Conservation (phyloP, 2,888 invertebrate species). For the Limnephilus auricula region DNA sequence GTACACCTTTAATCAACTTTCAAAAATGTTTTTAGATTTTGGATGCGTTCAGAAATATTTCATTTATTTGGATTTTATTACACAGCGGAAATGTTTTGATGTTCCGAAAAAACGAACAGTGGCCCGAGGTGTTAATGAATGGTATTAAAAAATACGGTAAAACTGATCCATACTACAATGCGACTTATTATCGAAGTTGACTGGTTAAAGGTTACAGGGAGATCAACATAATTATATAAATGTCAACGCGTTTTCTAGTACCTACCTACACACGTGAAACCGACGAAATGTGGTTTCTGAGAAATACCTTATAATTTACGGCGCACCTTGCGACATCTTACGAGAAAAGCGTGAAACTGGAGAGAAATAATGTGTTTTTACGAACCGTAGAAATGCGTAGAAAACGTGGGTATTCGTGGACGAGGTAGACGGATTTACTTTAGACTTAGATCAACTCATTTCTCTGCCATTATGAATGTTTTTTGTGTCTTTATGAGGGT, state of each 20-base stretch:
- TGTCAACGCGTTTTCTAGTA: neutral
- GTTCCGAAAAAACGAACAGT: no score
- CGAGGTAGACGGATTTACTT: neutral
- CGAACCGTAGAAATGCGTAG: neutral
- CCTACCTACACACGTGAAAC: neutral
- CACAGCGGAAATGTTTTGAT: no score
- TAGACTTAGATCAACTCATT: neutral
- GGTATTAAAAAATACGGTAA: neutral
- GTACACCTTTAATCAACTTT: no score
- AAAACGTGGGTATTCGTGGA: neutral
- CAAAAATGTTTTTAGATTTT: no score
- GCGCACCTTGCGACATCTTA: conserved; percentile 9
- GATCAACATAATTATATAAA: neutral
- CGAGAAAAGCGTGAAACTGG: neutral
- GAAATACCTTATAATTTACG: neutral
- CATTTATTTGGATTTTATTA: no score
- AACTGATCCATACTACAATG: neutral
- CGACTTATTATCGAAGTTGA: neutral
- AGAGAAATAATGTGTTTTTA: conserved; percentile 7
- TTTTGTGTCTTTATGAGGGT: neutral
- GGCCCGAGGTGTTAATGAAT: no score
- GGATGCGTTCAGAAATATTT: no score
- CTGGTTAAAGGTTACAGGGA: neutral
- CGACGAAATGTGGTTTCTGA: neutral
- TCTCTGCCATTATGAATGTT: neutral